These are phyloP conservation scores for Scaptomyza reducta DNA, from an alignment of 2,888 invertebrate genomes.

Conservation along the genomic window DNA sequence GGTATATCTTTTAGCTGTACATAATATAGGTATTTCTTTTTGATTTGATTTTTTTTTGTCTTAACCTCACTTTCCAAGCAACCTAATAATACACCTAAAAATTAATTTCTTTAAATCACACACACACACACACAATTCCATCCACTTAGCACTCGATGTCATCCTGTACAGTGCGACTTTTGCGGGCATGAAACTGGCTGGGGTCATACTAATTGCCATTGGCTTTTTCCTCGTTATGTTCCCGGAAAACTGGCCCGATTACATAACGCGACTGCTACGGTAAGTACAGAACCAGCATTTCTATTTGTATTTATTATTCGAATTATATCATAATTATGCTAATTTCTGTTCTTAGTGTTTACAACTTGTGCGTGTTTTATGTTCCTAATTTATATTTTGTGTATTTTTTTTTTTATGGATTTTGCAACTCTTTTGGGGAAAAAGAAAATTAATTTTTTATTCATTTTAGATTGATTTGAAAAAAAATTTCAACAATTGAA, in stretches of 20 bases:
- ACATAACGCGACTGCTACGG: slow-evolving; percentile 95
- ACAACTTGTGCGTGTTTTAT: slow-evolving; percentile 56
- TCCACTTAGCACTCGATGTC: slow-evolving; percentile 90
- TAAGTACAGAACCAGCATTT: slow-evolving; percentile 84
- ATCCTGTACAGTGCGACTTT: slow-evolving; percentile 93
- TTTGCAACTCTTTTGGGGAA: slow-evolving; percentile 31
- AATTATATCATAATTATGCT: slow-evolving; percentile 58
- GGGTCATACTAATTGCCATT: slow-evolving; percentile 94
- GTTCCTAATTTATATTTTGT: slow-evolving; percentile 17
- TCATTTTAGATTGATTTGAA: slow-evolving; percentile 14
- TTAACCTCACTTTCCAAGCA: slow-evolving; percentile 1
- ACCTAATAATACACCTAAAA: slow-evolving; percentile 3
- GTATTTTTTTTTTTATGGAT: slow-evolving; percentile 26
- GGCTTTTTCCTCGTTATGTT: slow-evolving; percentile 97
- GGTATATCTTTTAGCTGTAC: not conserved
- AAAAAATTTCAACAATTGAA: slow-evolving; percentile 44
- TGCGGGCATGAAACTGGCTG: slow-evolving; percentile 97
- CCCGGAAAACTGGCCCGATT: slow-evolving; percentile 98
- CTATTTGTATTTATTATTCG: slow-evolving; percentile 27
- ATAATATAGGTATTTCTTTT: not conserved
- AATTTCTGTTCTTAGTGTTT: slow-evolving; percentile 59
- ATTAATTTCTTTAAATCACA: not conserved
- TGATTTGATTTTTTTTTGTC: too few species aligned
- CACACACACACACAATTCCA: not conserved
- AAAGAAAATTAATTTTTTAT: slow-evolving; percentile 10